Base-by-base conservation (phyloP, 2,888 invertebrate genomes). In the Drosophila paramelanica region DNA sequence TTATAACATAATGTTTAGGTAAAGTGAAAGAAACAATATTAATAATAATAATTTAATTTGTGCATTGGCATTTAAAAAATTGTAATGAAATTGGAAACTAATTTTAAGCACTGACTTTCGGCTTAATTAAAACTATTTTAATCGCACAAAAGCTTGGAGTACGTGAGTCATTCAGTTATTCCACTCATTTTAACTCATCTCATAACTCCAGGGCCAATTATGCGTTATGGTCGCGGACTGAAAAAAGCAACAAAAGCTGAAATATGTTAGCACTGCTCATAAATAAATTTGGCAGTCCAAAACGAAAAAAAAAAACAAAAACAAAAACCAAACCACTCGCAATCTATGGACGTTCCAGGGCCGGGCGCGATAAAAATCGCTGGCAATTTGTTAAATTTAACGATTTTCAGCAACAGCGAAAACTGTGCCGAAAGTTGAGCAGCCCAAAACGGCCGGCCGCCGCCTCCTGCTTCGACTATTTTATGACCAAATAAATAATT, bases 351-450 rank as follows among this genome's bases (percentile, higher is more conserved):
- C 59, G 75, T 72, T 60, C 72, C 82, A 75, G 84, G 79, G 81
- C 79, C 72, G 69, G 70, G 66, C 78, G 78, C 78, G 88, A 89
- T 89, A 87, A 88, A 87, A 88, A 89, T 89, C 88, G 71, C 70
- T 77, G 82, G 88, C 89, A 85, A 88, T 89, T 89, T 88, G 88
- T 89, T 89, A 87, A 87, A 81, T 79, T 89, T 89, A 85, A 85
- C 85, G 89, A 87, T 88, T 86, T 77, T 56, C 55, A 79, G 59
- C 81, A 66, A 53, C 53, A 53, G 47, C 71, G 45, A 68, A 76
- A 85, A 79, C 74, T 76, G 81, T 78, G 82, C 85, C 88, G 80
- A 84, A 85, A 77, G 81, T 79, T 73, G 68, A 59, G 62, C 72
- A 68, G 68, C 57, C 67, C 67, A 59, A 71, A 75, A 67, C 51